A percentile compares a stretch with the other conserved stretches of the same genome.
Evolutionary conservation across 2,888 invertebrate species (phyloP).

Genomic region (Hirudinaria manillensis): DNA sequence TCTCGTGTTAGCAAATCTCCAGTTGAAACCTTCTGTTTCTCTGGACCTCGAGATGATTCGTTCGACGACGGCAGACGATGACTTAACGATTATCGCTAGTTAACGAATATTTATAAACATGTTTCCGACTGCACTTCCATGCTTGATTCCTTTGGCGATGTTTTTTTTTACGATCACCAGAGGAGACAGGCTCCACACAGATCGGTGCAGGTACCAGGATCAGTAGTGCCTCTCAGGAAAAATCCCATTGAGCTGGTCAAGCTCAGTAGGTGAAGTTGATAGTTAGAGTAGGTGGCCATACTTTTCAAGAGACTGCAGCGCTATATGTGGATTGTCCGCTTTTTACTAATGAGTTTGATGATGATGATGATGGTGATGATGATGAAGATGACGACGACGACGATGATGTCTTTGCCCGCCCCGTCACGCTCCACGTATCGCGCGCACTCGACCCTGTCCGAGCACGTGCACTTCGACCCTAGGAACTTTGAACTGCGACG

Average conservation of each 20-base stretch:
- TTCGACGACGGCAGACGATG: too few species aligned
- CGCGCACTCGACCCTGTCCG: background rate
- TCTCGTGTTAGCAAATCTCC: too few species aligned
- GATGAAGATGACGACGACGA: background rate
- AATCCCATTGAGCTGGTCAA: constrained; percentile 27
- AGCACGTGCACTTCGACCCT: background rate
- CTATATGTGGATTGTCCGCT: background rate
- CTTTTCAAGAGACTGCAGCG: constrained; percentile 11
- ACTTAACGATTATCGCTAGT: too few species aligned
- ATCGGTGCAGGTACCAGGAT: background rate
- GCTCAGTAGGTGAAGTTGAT: constrained; percentile 15
- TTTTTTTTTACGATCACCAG: background rate
- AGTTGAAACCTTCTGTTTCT: too few species aligned
- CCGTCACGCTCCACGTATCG: background rate
- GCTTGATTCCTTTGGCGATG: too few species aligned
- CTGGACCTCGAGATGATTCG: too few species aligned
- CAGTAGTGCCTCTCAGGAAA: constrained; percentile 13
- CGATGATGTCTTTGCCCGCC: background rate
- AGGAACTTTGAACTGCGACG: background rate
- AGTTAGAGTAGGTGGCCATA: background rate
- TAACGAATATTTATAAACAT: too few species aligned
- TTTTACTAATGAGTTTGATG: constrained; percentile 10
- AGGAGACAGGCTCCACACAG: background rate
- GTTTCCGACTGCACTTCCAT: too few species aligned
- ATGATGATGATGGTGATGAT: background rate